Percentiles rank a stretch among this genome's conserved stretches.
Evolutionary conservation across 2,888 invertebrate genomes (phyloP).

Genomic region (Brachylomia viminalis): DNA sequence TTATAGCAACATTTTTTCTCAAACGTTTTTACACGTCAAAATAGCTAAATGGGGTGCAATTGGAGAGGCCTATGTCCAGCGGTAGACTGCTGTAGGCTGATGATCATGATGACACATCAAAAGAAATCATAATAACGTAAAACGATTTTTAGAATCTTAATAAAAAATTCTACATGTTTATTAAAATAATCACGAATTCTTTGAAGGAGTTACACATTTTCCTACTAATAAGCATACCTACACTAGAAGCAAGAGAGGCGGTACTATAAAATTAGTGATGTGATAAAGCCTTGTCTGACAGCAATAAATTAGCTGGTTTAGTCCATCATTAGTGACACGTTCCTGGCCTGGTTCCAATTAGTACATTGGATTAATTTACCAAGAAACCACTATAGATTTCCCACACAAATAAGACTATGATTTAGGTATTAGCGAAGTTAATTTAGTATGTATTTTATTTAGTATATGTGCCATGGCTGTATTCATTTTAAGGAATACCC

Average conservation of each 20-base stretch:
- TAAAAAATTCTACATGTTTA: neutral
- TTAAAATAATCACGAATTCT: neutral
- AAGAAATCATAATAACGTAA: neutral
- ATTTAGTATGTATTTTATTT: conserved; percentile 8
- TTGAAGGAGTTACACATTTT: neutral
- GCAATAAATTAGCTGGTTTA: conserved; percentile 37
- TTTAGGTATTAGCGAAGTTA: neutral
- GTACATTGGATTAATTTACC: conserved; percentile 45
- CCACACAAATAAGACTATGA: neutral
- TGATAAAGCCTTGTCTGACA: conserved; percentile 16
- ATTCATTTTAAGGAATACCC: conserved; percentile 12
- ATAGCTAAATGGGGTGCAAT: neutral
- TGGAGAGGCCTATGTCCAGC: too few relatives aligned
- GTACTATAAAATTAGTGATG: conserved; percentile 22
- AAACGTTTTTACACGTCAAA: neutral
- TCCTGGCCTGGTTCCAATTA: conserved; percentile 53
- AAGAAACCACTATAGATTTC: conserved; percentile 33
- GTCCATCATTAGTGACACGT: conserved; percentile 40
- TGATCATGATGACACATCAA: neutral
- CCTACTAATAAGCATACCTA: neutral
- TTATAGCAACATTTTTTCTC: too few relatives aligned
- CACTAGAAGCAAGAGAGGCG: conserved; percentile 2
- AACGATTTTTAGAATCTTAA: too few relatives aligned
- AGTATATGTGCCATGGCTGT: too few relatives aligned
- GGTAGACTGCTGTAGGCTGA: too few relatives aligned